Evolutionary conservation across 2,888 invertebrate species (phyloP), one percentile per base, ranked within the genome.

Genomic region (Drosophila kokeensis): DNA sequence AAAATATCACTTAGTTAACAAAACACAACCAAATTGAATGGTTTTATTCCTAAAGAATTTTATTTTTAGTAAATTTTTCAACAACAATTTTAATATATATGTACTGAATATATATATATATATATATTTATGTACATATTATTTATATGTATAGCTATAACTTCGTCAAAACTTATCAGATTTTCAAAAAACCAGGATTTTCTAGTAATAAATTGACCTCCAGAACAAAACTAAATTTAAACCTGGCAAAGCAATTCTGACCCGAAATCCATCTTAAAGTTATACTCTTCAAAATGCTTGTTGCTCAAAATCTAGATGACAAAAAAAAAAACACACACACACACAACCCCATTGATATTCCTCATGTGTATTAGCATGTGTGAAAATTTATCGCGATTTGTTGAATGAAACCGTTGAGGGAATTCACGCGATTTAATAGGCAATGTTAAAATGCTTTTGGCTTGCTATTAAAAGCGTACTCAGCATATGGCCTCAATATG

Each of bases 401-500:
- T n/a, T 38, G 38, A 55, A 55, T 55, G 55, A 38, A 55, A 15
- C 15, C 29, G 13, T 3, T 11, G 40, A 40, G 36, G 15, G 36
- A 21, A 57, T 40, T 40, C 30, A 30, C 3, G n/a, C 38, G 13
- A 29, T 29, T 57, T 57, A 57, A 40, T 57, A 29, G 38, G 8
- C 57, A 57, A 18, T 69, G 60, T 49, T 59, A 64, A 63, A 61
- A 57, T 58, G 30, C 5, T 8, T 32, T 18, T 18, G 15, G 27
- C 24, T 34, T 34, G 42, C 67, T 67, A 63, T 81, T 74, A 57
- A 52, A 27, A 53, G 11, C n/a, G 38, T 50, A 60, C 13, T 36
- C 40, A 66, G 53, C 64, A 68, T 32, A 40, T 68, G 68, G n/a
- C 2, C 64, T 40, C 48, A 63, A 68, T 40, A 34, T 64, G 64